A percentile compares a stretch with the other conserved stretches of the same genome.
These are phyloP conservation scores for Cichladusa arquata DNA, from an alignment of 2,113 vertebrate genomes.

Conservation along the genomic window DNA sequence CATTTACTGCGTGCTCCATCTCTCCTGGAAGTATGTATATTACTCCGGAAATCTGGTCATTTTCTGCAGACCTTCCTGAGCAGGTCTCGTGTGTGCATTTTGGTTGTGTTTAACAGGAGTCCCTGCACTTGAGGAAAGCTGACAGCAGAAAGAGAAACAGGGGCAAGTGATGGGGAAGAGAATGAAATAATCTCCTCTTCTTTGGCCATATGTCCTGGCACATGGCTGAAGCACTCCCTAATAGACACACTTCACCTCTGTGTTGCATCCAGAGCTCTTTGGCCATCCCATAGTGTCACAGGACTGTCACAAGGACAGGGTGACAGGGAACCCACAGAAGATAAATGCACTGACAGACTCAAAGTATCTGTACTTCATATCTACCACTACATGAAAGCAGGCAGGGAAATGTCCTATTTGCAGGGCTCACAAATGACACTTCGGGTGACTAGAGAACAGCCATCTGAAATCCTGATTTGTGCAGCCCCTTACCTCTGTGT, in stretches of 20 bases:
- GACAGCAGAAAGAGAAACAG: not conserved
- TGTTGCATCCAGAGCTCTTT: not conserved
- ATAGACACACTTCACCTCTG: not conserved
- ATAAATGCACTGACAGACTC: not conserved
- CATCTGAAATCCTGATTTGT: not conserved
- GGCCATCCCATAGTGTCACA: not conserved
- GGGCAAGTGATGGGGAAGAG: not conserved
- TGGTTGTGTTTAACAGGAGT: not conserved
- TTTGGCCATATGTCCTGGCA: not conserved
- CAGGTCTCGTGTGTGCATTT: not conserved
- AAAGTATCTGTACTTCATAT: not conserved
- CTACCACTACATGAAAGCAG: not conserved
- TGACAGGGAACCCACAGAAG: not conserved
- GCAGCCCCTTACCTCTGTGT: not conserved
- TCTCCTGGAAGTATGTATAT: not conserved
- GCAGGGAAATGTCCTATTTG: not conserved
- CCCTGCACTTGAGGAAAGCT: not conserved
- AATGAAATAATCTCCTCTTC: not conserved
- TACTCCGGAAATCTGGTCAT: not conserved
- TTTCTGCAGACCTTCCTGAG: not conserved
- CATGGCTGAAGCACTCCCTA: not conserved
- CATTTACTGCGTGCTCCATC: not conserved
- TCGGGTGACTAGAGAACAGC: accelerated
- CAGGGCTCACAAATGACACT: not conserved
- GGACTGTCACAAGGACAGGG: not conserved